phyloP scores from a whole-genome alignment of 2,113 vertebrate species.

The Natator depressus region DNA sequence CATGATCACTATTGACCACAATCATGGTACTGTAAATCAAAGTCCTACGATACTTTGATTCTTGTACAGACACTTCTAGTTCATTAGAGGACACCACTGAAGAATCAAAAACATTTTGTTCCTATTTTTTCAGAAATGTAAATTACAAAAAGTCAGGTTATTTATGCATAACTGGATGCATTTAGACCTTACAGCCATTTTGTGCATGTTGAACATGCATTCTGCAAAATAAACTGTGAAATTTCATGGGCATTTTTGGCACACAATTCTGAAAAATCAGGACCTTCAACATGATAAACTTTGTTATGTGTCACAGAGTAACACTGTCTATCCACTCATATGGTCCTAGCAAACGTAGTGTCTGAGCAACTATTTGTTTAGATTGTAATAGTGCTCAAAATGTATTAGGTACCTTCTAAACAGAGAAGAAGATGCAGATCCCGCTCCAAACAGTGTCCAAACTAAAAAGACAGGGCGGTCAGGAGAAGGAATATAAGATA shows the following conservation, averaged over 20 bases:
- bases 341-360: not conserved
- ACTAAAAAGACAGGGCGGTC: not conserved
- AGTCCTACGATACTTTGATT: not conserved
- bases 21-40: not conserved
- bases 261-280: not conserved
- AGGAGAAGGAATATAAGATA: not conserved
- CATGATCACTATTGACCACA: not conserved
- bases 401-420: not conserved
- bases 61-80: not conserved
- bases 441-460: not conserved
- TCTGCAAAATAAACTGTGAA: not conserved
- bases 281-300: not conserved
- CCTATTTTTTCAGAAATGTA: not conserved
- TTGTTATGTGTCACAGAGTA: not conserved
- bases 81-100: not conserved
- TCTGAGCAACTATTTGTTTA: not conserved
- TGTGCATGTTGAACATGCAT: not conserved
- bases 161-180: not conserved
- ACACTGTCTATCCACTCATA: not conserved
- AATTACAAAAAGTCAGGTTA: not conserved
- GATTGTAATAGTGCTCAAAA: not conserved
- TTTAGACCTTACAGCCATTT: not conserved
- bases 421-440: not conserved
- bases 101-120: not conserved
- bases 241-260: not conserved